A percentile compares a stretch with the other conserved stretches of the same genome.
phyloP scores from a whole-genome alignment of 2,113 vertebrate species.

The Rutilus rutilus region DNA sequence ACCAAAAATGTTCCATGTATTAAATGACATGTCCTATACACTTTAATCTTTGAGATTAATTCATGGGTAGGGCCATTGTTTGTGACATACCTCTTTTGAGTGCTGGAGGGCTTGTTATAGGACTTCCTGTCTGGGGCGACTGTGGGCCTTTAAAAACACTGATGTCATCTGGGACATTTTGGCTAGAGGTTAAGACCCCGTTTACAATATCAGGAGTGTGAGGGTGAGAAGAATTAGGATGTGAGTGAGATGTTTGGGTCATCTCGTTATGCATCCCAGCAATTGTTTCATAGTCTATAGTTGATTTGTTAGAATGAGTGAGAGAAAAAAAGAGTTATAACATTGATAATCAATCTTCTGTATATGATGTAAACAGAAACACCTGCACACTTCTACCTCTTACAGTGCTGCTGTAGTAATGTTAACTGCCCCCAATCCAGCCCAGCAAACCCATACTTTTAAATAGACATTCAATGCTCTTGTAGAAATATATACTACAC shows the following conservation, averaged over 20 bases:
- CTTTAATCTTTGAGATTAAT: background rate
- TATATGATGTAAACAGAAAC: constrained; percentile 5
- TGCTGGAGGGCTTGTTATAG: constrained; percentile 52
- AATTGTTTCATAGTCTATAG: constrained; percentile 71
- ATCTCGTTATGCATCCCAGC: background rate
- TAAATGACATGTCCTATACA: background rate
- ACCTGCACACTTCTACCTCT: no score
- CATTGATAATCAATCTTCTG: background rate
- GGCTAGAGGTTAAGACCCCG: constrained; percentile 17
- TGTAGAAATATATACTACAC: background rate
- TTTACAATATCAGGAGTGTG: constrained; percentile 52
- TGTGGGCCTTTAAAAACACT: constrained; percentile 42
- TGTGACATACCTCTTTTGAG: constrained; percentile 42
- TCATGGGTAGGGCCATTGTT: background rate
- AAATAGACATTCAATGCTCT: no score
- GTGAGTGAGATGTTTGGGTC: constrained; percentile 16
- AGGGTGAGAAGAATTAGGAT: constrained; percentile 40
- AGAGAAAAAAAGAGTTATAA: background rate
- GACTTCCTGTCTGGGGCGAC: constrained; percentile 51
- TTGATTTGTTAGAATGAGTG: constrained; percentile 9
- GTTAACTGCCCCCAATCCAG: no score
- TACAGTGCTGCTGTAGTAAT: background rate
- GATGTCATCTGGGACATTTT: constrained; percentile 25
- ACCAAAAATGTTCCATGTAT: background rate
- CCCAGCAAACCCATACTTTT: no score